A percentile compares a stretch with the other conserved stretches of the same genome.
Conservation (phyloP, 2,113 vertebrate species). For the Acanthochromis polyacanthus region DNA sequence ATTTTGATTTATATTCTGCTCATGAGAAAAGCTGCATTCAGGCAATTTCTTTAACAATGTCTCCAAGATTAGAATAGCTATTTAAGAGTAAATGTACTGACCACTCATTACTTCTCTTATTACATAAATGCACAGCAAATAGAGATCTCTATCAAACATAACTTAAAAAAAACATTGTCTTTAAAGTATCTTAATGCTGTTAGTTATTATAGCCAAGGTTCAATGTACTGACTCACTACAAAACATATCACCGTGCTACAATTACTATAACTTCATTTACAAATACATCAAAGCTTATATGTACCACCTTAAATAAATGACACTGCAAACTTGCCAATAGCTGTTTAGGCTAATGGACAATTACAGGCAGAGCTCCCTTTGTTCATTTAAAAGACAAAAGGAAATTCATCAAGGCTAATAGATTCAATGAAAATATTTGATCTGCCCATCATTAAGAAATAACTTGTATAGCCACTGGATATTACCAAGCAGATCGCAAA, state of each 20-base stretch:
- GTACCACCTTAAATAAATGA: not conserved
- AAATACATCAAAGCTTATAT: not conserved
- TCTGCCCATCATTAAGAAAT: not conserved
- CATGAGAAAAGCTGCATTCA: slow-evolving; percentile 11
- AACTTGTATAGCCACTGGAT: not conserved
- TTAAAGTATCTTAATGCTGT: not conserved
- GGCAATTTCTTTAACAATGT: not conserved
- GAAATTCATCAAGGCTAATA: not conserved
- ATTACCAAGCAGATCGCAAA: not conserved
- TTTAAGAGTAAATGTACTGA: slow-evolving; percentile 17
- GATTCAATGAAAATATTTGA: not conserved
- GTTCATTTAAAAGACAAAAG: not conserved
- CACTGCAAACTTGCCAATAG: not conserved
- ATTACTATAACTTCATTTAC: not conserved
- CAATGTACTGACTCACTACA: not conserved
- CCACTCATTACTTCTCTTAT: not conserved
- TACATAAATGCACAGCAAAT: not conserved
- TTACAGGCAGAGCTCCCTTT: not conserved
- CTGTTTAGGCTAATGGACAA: not conserved
- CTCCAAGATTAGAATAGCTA: not conserved
- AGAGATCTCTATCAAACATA: not conserved
- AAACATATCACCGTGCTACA: no score
- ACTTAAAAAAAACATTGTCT: not conserved
- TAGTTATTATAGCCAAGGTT: not conserved
- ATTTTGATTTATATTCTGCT: not conserved